Conservation (phyloP, 2,888 invertebrate species). For the Sussaba pulchella region DNA sequence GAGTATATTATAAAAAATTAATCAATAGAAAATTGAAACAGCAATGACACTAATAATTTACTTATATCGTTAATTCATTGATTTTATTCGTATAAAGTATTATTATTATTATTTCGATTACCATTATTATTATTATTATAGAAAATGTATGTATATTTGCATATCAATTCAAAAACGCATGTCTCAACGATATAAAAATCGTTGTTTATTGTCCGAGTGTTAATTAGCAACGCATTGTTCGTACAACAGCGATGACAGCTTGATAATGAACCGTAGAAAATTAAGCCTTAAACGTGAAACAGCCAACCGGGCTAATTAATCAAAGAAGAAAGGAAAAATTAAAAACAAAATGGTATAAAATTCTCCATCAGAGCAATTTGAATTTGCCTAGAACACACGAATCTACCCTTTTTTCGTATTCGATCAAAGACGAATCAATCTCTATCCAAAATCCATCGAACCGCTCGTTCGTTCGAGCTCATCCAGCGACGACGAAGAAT, state of each 20-base stretch:
- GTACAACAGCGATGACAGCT: not conserved
- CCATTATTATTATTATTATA: too few relatives aligned
- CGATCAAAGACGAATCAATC: slow-evolving; percentile 31
- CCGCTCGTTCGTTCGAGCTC: slow-evolving; percentile 28
- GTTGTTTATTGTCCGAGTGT: not conserved
- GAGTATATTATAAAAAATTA: too few relatives aligned
- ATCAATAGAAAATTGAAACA: too few relatives aligned
- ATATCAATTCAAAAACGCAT: not conserved
- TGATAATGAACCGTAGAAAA: not conserved
- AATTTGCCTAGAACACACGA: slow-evolving; percentile 3
- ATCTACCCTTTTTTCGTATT: not conserved
- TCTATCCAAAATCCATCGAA: slow-evolving; percentile 40
- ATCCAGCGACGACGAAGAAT: slow-evolving; percentile 47
- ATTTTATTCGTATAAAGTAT: too few relatives aligned
- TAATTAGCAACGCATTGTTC: not conserved
- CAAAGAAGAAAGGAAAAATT: not conserved
- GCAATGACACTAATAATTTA: too few relatives aligned
- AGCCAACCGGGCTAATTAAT: slow-evolving; percentile 1
- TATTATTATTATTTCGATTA: too few relatives aligned
- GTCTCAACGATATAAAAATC: not conserved
- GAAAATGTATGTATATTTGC: too few relatives aligned
- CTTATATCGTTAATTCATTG: too few relatives aligned
- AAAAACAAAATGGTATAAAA: too few relatives aligned
- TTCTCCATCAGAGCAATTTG: slow-evolving; percentile 19
- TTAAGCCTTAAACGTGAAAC: not conserved